These are phyloP conservation scores for Acomys russatus DNA, from an alignment of 2,797 vertebrate genomes.

Conservation along the genomic window DNA sequence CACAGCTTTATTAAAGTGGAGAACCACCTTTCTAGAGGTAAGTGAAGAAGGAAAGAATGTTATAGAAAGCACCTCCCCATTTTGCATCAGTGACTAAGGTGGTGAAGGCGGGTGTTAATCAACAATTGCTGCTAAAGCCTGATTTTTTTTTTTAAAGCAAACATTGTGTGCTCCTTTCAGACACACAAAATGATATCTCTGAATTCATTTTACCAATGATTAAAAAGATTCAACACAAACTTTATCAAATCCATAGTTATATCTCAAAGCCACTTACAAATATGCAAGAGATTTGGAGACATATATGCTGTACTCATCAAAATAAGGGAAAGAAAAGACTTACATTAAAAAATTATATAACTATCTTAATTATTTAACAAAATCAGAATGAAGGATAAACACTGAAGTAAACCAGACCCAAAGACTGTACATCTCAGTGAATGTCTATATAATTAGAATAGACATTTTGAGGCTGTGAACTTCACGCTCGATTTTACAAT, in stretches of 20 bases:
- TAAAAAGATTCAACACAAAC: neutral
- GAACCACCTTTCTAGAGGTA: neutral
- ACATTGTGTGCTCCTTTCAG: neutral
- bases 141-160: too few relatives aligned
- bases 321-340: neutral
- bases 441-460: neutral
- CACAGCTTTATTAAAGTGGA: too few relatives aligned
- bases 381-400: neutral
- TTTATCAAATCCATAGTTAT: conserved; percentile 54
- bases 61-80: neutral
- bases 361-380: neutral
- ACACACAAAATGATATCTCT: neutral
- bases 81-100: neutral
- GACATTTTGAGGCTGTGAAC: neutral
- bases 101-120: neutral
- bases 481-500: neutral
- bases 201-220: neutral
- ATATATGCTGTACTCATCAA: neutral
- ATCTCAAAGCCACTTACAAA: neutral
- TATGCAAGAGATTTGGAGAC: neutral
- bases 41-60: neutral
- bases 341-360: neutral
- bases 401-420: neutral
- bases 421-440: neutral
- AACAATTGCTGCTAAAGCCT: conserved; percentile 23